Conservation (phyloP, 2,888 invertebrate species). For the Cybosia mesomella region DNA sequence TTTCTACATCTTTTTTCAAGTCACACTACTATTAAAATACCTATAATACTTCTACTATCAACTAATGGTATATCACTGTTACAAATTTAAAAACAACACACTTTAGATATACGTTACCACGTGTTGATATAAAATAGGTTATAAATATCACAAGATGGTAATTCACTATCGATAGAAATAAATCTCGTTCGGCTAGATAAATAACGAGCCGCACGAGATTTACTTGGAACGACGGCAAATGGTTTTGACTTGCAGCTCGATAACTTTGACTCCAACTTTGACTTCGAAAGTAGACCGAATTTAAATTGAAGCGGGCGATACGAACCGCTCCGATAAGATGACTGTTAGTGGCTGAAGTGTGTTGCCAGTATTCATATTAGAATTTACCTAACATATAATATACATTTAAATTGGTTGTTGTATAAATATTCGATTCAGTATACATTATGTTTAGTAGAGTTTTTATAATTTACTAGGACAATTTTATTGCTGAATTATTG, state of each 20-base stretch:
- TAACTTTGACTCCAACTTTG: constrained; percentile 21
- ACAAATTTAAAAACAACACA: not conserved
- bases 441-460: not conserved
- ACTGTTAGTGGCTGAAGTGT: constrained; percentile 48
- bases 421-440: not conserved
- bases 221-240: constrained; percentile 72
- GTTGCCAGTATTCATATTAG: constrained; percentile 41
- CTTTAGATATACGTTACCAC: constrained; percentile 14
- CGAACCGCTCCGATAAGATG: constrained; percentile 42
- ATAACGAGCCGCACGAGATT: constrained; percentile 83
- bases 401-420: not conserved
- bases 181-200: constrained; percentile 74
- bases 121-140: constrained; percentile 11
- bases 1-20: not conserved
- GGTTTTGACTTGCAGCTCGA: constrained; percentile 18
- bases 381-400: constrained; percentile 8
- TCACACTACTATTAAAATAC: not conserved
- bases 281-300: not conserved
- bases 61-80: not conserved
- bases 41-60: not conserved
- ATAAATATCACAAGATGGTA: constrained; percentile 14
- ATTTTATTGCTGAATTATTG: not conserved
- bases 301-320: constrained; percentile 38
- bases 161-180: constrained; percentile 67
- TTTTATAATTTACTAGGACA: not conserved